Base-by-base conservation (phyloP, 2,797 vertebrate genomes). In the Todus mexicanus region DNA sequence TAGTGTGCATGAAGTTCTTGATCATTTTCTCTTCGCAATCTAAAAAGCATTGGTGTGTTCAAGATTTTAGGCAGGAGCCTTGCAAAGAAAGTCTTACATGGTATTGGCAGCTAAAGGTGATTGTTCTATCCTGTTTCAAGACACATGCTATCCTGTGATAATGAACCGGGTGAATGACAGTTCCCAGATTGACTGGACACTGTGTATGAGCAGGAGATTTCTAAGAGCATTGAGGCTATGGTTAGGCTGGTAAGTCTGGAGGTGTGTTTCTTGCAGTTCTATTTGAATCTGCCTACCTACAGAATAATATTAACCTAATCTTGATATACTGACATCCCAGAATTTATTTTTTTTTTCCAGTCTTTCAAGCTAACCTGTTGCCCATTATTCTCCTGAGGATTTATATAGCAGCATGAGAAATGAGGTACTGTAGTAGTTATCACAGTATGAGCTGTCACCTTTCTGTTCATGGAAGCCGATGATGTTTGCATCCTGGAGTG, bases 391-490 rank as follows among this genome's bases (percentile, higher is more conserved):
- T 85, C 57, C 48, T 16, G 10, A 42, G 50, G 75, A 69, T 87
- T 89, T 89, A 37, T 83, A 53, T 18, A 85, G 42, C 57, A 77
- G 89, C 60, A 51, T 53, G 60, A 85, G 68, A 53, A 85, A 84
- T 37, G 64, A 89, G 57, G 70, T 42, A 74, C 35, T 37, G 33
- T 7, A 21, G 73, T 64, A 86, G 87, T 87, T 95, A 92, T 64
- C 72, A 33, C 93, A 85, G 76, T 7, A 35, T 45, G 72, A 94
- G 79, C 87, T 82, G 91, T 92, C 91, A 91, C 79, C 69, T 93
- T 64, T n/a, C 53, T 20, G 48, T 13, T 80, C 37, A 10, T 45
- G 65, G 72, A 40, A 77, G 79, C 8, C 5, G n/a, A 45, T 42
- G 87, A 91, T 93, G 68, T 84, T 94, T 90, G 89, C 69, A 89